Base-by-base conservation (phyloP, 1,140 invertebrate genomes). In the Hestina assimilis region DNA sequence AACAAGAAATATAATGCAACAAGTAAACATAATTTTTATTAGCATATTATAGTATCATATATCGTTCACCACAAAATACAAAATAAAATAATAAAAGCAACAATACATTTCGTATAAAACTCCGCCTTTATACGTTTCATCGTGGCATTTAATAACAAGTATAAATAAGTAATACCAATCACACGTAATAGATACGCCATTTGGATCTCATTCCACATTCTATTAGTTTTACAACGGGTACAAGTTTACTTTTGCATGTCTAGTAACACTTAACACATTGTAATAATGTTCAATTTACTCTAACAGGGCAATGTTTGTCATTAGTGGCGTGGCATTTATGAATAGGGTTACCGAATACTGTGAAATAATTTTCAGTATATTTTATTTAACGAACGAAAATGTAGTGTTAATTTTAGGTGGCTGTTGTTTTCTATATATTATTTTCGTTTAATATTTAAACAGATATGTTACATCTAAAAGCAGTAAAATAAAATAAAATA, bases 121-220 rank as follows among this genome's bases (percentile, higher is more conserved):
- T 29, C 14, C 9, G 15, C 11, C 24, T 31, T 23, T 48, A 17
- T 46, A 57, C n/a, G n/a, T n/a, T n/a, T n/a, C n/a, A 48, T 47
- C 45, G 12, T 48, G 38, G 21, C 45, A 42, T 57, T 57, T 57
- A 38, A 20, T 46, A 47, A 26, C 17, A n/a, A 40, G 26, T 24
- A 12, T 57, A 48, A 57, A 57, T 50, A 50, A 50, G 14, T 45
- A 56, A 61, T 61, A 19, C n/a, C 52, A 56, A 45, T 57, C 56
- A 29, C 55, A 58, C 48, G 47, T 38, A 52, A 59, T 52, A 50
- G 56, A 51, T 48, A 40, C 47, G 56, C 47, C 41, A 59, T 59
- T 59, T 46, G 38, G 41, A 50, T 29, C 56, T 60, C 58, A 70
- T 73, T 69, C 47, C 38, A 46, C 23, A 73, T 70, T 71, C 65